Evolutionary conservation across 2,888 invertebrate species (phyloP).

Genomic region (Lithosia quadra): DNA sequence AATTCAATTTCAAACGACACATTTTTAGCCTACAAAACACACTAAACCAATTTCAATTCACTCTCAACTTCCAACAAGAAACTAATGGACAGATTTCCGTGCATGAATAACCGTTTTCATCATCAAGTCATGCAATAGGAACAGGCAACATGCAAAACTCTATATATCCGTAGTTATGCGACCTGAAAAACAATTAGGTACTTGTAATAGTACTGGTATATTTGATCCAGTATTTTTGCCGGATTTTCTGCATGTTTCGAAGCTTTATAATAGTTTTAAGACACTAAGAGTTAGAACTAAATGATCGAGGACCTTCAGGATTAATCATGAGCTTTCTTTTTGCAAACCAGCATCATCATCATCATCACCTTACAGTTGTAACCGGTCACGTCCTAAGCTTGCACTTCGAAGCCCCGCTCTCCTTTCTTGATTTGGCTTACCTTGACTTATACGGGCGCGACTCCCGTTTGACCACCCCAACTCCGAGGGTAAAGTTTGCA

Average conservation of each 20-base stretch:
- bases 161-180: neutral
- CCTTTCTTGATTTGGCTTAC: too few relatives aligned
- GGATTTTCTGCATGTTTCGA: too few relatives aligned
- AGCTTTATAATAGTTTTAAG: neutral
- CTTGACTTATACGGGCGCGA: too few relatives aligned
- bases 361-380: too few relatives aligned
- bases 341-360: too few relatives aligned
- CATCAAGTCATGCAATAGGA: neutral
- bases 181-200: too few relatives aligned
- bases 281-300: neutral
- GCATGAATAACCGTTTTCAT: slow-evolving; percentile 3
- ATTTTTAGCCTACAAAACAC: slow-evolving; percentile 13
- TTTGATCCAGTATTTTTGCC: neutral
- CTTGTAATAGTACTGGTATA: too few relatives aligned
- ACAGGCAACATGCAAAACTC: neutral
- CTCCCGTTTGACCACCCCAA: too few relatives aligned
- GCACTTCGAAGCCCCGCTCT: too few relatives aligned
- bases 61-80: slow-evolving; percentile 3
- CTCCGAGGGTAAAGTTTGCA: too few relatives aligned
- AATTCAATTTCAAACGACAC: slow-evolving; percentile 20
- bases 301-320: neutral
- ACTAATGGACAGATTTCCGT: slow-evolving; percentile 4
- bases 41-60: slow-evolving; percentile 13
- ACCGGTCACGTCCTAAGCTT: too few relatives aligned
- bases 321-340: neutral